Conservation (phyloP, 2,797 vertebrate genomes). For the Mastacembelus armatus region DNA sequence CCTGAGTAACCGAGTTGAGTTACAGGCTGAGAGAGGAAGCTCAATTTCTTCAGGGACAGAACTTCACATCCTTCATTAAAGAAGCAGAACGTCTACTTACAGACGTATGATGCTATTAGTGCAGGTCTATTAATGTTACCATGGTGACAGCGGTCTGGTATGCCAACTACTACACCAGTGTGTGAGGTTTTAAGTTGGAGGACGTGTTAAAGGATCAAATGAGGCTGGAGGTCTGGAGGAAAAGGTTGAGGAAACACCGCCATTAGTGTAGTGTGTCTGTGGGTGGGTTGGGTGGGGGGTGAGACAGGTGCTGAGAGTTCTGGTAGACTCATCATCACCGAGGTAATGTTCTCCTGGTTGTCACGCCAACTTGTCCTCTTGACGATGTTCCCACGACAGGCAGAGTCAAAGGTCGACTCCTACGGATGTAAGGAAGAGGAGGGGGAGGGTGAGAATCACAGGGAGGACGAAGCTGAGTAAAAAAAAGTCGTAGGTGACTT, state of each 20-base stretch:
- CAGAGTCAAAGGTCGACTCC: slow-evolving; percentile 59
- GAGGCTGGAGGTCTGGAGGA: too few species aligned
- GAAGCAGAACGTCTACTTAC: too few species aligned
- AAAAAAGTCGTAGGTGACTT: too few species aligned
- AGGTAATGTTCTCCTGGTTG: slow-evolving; percentile 61
- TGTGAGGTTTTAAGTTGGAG: too few species aligned
- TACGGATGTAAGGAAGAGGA: slow-evolving; percentile 33
- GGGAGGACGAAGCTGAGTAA: background rate
- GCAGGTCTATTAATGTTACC: too few species aligned
- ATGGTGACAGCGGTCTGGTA: too few species aligned
- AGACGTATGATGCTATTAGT: too few species aligned
- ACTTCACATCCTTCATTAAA: too few species aligned
- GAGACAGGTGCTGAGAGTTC: slow-evolving; percentile 64
- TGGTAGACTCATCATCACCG: slow-evolving; percentile 71
- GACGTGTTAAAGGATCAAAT: too few species aligned
- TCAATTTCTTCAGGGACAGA: too few species aligned
- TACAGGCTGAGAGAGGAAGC: slow-evolving; percentile 9
- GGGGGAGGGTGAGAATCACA: slow-evolving; percentile 11
- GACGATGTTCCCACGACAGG: slow-evolving; percentile 68
- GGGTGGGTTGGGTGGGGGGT: background rate
- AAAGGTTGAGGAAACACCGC: slow-evolving; percentile 15
- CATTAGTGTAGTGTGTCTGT: slow-evolving; percentile 6
- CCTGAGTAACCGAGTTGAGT: slow-evolving; percentile 23
- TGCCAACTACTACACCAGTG: too few species aligned
- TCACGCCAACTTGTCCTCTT: slow-evolving; percentile 69